Percentiles rank a stretch among this genome's conserved stretches.
phyloP scores from a whole-genome alignment of 2,113 vertebrate genomes.

The Sapayoa aenigma region DNA sequence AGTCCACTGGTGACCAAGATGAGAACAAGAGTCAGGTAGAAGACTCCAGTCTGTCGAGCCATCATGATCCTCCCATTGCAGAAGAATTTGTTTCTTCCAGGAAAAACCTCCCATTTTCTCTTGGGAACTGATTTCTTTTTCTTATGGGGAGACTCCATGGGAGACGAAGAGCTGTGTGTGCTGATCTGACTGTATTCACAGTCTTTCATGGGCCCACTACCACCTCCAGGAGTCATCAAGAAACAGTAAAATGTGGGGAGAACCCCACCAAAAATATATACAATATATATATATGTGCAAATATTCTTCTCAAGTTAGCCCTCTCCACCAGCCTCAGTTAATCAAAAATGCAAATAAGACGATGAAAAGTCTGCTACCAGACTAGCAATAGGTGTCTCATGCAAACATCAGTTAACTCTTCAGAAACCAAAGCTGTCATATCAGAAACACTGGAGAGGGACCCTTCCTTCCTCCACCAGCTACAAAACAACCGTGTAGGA shows the following conservation, averaged over 20 bases:
- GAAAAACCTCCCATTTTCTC: constrained; percentile 96
- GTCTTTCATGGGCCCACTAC: constrained; percentile 94
- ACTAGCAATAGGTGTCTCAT: constrained; percentile 40
- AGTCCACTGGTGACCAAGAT: constrained; percentile 97
- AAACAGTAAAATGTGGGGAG: constrained; percentile 64
- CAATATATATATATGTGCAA: constrained; percentile 3
- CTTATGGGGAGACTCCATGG: constrained; percentile 95
- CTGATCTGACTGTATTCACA: constrained; percentile 98
- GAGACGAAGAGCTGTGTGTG: constrained; percentile 90
- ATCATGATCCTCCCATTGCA: constrained; percentile 98
- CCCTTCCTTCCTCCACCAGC: constrained; percentile 33
- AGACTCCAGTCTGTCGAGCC: constrained; percentile 97
- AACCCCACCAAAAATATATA: constrained; percentile 65
- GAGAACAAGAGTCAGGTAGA: constrained; percentile 95
- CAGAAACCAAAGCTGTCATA: constrained; percentile 55
- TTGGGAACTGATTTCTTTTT: constrained; percentile 82
- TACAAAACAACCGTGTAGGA: not conserved
- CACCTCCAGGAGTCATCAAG: constrained; percentile 90
- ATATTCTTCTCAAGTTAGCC: constrained; percentile 24
- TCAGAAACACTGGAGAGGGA: not conserved
- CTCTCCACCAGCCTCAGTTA: constrained; percentile 35
- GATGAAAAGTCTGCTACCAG: constrained; percentile 39
- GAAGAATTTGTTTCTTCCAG: constrained; percentile 96
- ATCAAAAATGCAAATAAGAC: not conserved
- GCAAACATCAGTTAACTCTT: constrained; percentile 52